Evolutionary conservation across 1,140 invertebrate genomes (phyloP).

Genomic region (Hestina assimilis): DNA sequence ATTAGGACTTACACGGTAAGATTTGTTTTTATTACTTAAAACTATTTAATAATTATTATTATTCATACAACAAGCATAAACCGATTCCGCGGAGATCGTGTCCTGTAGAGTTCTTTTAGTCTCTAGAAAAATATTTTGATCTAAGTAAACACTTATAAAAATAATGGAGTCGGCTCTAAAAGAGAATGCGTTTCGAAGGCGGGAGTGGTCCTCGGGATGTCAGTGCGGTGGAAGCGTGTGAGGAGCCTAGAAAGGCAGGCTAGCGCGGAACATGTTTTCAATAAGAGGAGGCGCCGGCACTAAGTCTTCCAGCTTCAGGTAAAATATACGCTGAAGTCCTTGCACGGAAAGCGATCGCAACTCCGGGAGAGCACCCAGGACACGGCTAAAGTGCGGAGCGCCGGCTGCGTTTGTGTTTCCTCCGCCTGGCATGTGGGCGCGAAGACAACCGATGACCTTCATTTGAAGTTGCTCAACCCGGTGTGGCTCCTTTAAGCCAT

Average conservation of each 20-base stretch:
- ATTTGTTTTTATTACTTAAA: conserved; percentile 57
- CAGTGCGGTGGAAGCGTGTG: conserved; percentile 24
- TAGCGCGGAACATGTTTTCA: conserved; percentile 96
- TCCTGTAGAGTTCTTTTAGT: conserved; percentile 59
- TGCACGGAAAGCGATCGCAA: conserved; percentile 94
- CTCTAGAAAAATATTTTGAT: conserved; percentile 72
- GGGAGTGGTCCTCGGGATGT: conserved; percentile 61
- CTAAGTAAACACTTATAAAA: conserved; percentile 73
- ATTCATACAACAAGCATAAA: conserved; percentile 57
- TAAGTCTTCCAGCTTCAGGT: conserved; percentile 94
- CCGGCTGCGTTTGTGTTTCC: conserved; percentile 91
- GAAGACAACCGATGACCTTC: conserved; percentile 95
- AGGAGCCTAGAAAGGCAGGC: conserved; percentile 89
- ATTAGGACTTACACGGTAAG: conserved; percentile 55
- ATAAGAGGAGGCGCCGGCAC: conserved; percentile 95
- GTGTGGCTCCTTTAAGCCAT: conserved; percentile 93
- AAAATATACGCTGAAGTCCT: conserved; percentile 95
- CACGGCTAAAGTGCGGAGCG: conserved; percentile 94
- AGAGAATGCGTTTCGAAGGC: conserved; percentile 61
- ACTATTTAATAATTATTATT: conserved; percentile 39
- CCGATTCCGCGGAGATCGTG: conserved; percentile 73
- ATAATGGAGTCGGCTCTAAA: conserved; percentile 71
- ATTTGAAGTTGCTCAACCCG: conserved; percentile 96
- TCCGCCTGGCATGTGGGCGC: conserved; percentile 96
- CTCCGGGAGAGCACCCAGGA: conserved; percentile 94